Evolutionary conservation across 2,888 invertebrate genomes (phyloP).

Genomic region (Epinotia brunnichana): DNA sequence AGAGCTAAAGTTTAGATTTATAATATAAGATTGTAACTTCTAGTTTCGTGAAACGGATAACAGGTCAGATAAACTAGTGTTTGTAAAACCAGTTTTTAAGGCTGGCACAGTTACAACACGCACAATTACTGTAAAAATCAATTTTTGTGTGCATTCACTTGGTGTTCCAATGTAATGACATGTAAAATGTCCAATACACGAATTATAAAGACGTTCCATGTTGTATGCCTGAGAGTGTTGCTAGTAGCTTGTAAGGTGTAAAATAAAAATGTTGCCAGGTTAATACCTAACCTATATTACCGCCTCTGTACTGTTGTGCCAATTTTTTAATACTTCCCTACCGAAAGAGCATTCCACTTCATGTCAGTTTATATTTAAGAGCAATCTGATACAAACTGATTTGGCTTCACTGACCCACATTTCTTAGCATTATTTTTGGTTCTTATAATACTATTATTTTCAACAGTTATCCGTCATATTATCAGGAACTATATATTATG

Average conservation of each 20-base stretch:
- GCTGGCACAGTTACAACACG: not conserved
- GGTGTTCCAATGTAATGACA: constrained; percentile 14
- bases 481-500: not conserved
- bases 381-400: constrained; percentile 14
- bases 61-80: not conserved
- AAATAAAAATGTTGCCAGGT: constrained; percentile 68
- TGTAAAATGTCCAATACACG: constrained; percentile 13
- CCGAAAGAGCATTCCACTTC: constrained; percentile 47
- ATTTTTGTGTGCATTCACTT: constrained; percentile 24
- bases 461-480: not conserved
- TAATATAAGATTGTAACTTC: too few species aligned
- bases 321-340: constrained; percentile 62
- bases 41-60: not conserved
- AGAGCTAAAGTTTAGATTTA: too few species aligned
- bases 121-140: constrained; percentile 5
- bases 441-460: not conserved
- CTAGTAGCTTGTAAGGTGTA: constrained; percentile 62
- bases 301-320: constrained; percentile 66
- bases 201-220: constrained; percentile 60
- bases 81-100: not conserved
- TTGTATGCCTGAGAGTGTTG: constrained; percentile 63
- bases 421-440: not conserved
- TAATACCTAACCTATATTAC: constrained; percentile 51
- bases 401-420: constrained; percentile 11
- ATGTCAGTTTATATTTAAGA: constrained; percentile 57